Conservation (phyloP, 2,113 vertebrate species). For the Sula dactylatra region DNA sequence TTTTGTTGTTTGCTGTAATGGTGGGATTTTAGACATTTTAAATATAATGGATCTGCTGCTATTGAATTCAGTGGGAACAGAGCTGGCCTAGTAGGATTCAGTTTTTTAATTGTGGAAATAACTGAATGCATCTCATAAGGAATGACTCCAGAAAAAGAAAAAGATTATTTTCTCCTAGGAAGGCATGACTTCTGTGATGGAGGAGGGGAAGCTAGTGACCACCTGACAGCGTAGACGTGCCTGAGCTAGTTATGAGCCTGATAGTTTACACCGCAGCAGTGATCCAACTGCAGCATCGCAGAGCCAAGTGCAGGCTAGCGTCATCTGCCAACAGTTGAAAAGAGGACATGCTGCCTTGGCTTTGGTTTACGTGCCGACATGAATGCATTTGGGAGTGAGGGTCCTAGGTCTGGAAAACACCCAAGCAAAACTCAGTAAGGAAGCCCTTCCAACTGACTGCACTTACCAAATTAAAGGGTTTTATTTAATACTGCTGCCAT, state of each 20-base stretch:
- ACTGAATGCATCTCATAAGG: background rate
- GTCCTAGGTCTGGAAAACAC: background rate
- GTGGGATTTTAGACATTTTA: background rate
- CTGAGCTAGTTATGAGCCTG: background rate
- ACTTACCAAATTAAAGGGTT: accelerated
- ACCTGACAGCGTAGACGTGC: accelerated
- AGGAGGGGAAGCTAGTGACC: background rate
- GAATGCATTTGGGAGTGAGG: background rate
- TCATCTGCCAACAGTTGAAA: background rate
- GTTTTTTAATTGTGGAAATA: background rate
- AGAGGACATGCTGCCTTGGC: background rate
- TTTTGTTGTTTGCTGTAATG: background rate
- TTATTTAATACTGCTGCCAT: background rate
- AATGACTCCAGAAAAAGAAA: background rate
- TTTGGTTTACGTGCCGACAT: accelerated
- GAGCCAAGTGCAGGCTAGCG: background rate
- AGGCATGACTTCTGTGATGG: background rate
- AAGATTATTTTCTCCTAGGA: background rate
- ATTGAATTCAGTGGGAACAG: background rate
- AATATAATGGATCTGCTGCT: background rate
- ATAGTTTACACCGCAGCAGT: background rate
- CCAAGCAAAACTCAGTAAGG: background rate
- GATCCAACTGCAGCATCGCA: background rate
- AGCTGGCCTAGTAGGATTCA: background rate
- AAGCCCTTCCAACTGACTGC: background rate